phyloP scores from a whole-genome alignment of 2,797 vertebrate genomes.

The Argentina silus region DNA sequence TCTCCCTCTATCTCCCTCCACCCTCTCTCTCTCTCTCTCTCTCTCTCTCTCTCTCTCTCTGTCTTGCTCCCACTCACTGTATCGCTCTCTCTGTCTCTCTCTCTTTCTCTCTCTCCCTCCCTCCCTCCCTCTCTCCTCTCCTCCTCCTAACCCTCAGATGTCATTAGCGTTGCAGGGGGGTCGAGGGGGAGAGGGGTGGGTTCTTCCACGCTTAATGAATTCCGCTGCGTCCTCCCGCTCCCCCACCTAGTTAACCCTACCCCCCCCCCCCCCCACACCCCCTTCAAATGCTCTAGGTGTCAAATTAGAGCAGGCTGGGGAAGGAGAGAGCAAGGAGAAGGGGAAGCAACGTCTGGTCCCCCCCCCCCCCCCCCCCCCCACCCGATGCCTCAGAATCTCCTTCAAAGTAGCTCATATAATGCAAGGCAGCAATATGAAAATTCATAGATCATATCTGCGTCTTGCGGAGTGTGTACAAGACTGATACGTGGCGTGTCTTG shows the following conservation, averaged over 20 bases:
- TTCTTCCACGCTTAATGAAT: constrained; percentile 89
- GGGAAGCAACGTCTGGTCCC: constrained; percentile 59
- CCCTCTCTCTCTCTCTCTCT: constrained; percentile 9
- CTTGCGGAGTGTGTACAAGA: not conserved
- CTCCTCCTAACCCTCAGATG: constrained; percentile 86
- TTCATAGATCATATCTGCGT: not conserved
- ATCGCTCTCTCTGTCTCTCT: not conserved
- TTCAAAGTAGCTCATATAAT: constrained; percentile 59
- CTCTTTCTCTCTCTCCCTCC: not conserved
- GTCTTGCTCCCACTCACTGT: no score
- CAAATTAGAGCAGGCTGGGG: constrained; percentile 89
- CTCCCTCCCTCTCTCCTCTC: constrained; percentile 32
- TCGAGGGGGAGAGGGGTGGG: constrained; percentile 69
- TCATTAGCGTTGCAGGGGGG: constrained; percentile 87
- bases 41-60: constrained; percentile 22
- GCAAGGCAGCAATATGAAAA: constrained; percentile 32
- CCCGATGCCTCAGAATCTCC: constrained; percentile 57
- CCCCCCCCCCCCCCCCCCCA: constrained; percentile 39
- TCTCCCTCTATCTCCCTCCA: constrained; percentile 26
- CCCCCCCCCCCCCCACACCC: constrained; percentile 15
- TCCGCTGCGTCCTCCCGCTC: constrained; percentile 86
- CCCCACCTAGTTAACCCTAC: constrained; percentile 85
- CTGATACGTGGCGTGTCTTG: not conserved
- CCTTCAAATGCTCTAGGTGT: constrained; percentile 86
- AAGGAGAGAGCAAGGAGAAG: constrained; percentile 75